Evolutionary conservation across 92 coral and sea anemone species (phyloP), one percentile per base, ranked within the genome.

Genomic region (Zoanthus sociatus): DNA sequence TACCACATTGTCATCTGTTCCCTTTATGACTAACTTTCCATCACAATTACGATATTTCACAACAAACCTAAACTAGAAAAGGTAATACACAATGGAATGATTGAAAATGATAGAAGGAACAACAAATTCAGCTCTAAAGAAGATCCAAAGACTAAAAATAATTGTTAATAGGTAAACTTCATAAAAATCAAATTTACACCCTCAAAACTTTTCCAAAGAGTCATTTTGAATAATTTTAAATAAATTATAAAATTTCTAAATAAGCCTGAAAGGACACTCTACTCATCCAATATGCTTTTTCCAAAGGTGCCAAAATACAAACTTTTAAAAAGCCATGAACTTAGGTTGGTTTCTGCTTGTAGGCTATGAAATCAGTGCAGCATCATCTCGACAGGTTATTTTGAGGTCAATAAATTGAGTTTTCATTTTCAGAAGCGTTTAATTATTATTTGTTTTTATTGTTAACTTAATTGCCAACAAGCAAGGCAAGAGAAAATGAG

Each of bases 1-100:
- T 83, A 97, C 99, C 90, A 97, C 98, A 92, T 93, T 91, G 53
- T 97, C 99, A 73, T 97, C 98, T 42, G 99, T 97, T 67, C 99
- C 99, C 75, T 97, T 97, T 9, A 97, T 91, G 12, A 97, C 99
- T 72, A 97, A 73, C 86, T 97, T 97, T n/a, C 99, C 99, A 81
- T 97, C 98, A 88, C 98, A 93, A 83, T 97, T 94, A 3, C 99
- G 95, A 87, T 97, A 97, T 86, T 97, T 97, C 30, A 97, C 90
- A 6, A 95, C 98, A 86, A 97, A 97, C 17, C 99, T 98, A 87
- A 97, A 97, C 99, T 97, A 82, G 26, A 79, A 78, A 5, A 63
- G 82, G 48, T 86, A 12, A 37, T 37, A 37, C 42, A 37, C 32
- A 21, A 3, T 2, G 18, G 30, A 30, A 73, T 7, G 0, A 26